These are phyloP conservation scores for Mus pahari DNA, from an alignment of 2,113 vertebrate species.

Conservation along the genomic window DNA sequence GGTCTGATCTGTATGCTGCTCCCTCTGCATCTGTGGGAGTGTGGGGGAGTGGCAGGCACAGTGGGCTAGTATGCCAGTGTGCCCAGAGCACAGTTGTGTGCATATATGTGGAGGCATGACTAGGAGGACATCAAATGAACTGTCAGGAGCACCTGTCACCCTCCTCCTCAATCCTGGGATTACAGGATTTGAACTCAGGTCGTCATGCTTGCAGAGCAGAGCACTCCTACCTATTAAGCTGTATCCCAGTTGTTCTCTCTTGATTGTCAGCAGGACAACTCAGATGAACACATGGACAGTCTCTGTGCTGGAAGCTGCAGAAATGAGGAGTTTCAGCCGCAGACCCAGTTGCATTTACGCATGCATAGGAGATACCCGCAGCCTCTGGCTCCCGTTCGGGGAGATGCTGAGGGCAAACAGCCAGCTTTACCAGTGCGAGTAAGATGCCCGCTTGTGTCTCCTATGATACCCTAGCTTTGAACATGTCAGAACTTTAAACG, in stretches of 20 bases:
- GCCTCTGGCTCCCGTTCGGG: not conserved
- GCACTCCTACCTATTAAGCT: not conserved
- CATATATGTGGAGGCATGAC: no score
- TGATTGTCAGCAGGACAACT: not conserved
- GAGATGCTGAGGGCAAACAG: accelerated
- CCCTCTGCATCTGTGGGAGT: not conserved
- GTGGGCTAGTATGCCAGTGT: not conserved
- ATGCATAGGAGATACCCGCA: not conserved
- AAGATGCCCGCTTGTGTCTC: not conserved
- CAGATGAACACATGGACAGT: not conserved
- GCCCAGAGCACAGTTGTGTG: not conserved
- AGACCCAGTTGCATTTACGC: accelerated
- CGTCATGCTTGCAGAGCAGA: not conserved
- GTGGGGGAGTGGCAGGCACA: not conserved
- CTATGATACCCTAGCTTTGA: not conserved
- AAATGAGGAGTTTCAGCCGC: not conserved
- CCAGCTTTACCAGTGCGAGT: not conserved
- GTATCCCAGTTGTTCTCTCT: not conserved
- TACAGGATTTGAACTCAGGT: not conserved
- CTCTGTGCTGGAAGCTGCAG: not conserved
- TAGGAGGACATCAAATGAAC: no score
- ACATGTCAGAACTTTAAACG: not conserved
- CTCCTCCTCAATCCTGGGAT: no score
- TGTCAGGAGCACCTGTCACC: not conserved
- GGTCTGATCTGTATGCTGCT: not conserved